A percentile compares a stretch with the other conserved stretches of the same genome.
Conservation (phyloP, 2,797 vertebrate species). For the Crenuchus spilurus region DNA sequence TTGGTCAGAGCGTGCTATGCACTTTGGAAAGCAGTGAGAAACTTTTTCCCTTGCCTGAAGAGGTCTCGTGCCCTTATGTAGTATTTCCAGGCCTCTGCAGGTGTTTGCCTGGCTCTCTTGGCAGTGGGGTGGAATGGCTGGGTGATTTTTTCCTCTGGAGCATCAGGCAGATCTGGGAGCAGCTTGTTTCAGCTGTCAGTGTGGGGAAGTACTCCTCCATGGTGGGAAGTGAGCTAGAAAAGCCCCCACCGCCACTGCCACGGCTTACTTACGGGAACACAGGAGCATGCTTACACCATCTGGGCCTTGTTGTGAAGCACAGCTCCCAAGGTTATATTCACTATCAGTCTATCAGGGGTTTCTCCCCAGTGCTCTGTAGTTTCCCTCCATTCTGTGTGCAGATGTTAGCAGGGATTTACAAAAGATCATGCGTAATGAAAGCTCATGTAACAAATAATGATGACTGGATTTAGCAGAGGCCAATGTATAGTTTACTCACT, state of each 20-base stretch:
- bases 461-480: not conserved
- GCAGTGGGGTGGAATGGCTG: conserved; percentile 6
- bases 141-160: conserved; percentile 23
- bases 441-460: not conserved
- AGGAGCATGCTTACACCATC: conserved; percentile 36
- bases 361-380: not conserved
- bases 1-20: not conserved
- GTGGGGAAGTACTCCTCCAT: conserved; percentile 74
- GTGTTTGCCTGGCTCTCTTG: conserved; percentile 14
- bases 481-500: not conserved
- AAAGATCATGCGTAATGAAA: not conserved
- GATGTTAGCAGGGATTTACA: not conserved
- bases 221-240: conserved; percentile 71
- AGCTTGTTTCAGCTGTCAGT: conserved; percentile 68
- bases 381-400: not conserved
- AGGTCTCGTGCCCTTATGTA: conserved; percentile 1
- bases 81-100: conserved; percentile 14
- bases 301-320: conserved; percentile 13
- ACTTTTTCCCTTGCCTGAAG: not conserved
- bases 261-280: conserved; percentile 68
- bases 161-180: conserved; percentile 59
- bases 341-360: conserved; percentile 12
- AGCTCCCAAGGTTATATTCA: not conserved
- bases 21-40: not conserved
- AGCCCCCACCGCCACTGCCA: not conserved